Evolutionary conservation across 2,797 vertebrate genomes (phyloP).

Genomic region (Taeniopygia guttata): DNA sequence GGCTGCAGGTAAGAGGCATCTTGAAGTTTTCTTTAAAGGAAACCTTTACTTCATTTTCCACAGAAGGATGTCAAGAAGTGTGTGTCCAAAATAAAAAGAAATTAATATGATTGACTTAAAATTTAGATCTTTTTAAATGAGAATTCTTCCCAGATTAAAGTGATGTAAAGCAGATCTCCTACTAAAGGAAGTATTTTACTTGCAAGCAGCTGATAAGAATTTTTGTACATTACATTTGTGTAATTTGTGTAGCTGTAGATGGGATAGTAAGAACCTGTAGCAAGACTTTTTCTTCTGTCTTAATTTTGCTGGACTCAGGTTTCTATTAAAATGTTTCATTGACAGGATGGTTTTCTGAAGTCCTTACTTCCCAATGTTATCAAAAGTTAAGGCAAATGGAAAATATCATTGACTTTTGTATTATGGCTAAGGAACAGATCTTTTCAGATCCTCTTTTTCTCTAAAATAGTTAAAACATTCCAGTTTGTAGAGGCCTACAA

Average conservation of each 20-base stretch:
- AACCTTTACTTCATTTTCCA: not conserved
- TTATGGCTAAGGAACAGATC: not conserved
- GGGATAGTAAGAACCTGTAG: not conserved
- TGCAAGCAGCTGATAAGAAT: not conserved
- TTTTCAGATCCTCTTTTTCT: not conserved
- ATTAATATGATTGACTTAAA: not conserved
- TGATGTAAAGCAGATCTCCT: not conserved
- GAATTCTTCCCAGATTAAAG: not conserved
- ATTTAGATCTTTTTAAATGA: not conserved
- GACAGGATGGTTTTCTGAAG: not conserved
- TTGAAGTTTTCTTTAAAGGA: not conserved
- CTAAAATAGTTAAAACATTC: not conserved
- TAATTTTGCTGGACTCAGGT: not conserved
- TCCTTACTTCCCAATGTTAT: not conserved
- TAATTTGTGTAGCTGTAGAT: not conserved
- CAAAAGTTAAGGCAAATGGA: not conserved
- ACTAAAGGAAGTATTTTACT: not conserved
- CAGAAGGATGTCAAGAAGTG: not conserved
- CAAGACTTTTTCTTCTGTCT: not conserved
- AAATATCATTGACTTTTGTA: not conserved
- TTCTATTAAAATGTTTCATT: not conserved
- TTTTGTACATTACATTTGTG: not conserved
- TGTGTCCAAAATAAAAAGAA: not conserved
- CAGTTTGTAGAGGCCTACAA: not conserved
- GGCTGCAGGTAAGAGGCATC: not conserved